Conservation (phyloP, 2,113 vertebrate species). For the Hyla sarda region DNA sequence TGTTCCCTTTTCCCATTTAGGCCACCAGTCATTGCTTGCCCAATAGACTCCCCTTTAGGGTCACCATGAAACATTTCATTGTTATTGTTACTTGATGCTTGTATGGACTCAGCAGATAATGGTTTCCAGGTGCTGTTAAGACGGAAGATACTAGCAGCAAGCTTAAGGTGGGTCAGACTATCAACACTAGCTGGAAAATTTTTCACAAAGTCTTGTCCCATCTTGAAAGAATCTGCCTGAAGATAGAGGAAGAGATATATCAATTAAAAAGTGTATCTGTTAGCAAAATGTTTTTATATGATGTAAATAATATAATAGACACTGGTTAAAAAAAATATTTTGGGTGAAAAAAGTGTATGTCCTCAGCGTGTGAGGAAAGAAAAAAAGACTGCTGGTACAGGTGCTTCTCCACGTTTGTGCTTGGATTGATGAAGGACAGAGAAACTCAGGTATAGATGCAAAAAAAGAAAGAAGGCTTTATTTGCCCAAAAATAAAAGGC, state of each 20-base stretch:
- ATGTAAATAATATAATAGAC: too few relatives aligned
- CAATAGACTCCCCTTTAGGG: conserved; percentile 68
- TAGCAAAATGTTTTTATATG: too few relatives aligned
- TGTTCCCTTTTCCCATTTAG: conserved; percentile 61
- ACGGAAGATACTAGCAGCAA: conserved; percentile 72
- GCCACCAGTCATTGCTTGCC: conserved; percentile 53
- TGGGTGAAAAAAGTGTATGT: too few relatives aligned
- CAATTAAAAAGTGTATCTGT: too few relatives aligned
- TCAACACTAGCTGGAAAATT: conserved; percentile 72
- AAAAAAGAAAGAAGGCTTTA: too few relatives aligned
- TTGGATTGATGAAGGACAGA: too few relatives aligned
- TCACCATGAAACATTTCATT: conserved; percentile 65
- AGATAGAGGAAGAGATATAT: conserved; percentile 28
- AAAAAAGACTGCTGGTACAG: too few relatives aligned
- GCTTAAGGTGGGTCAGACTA: conserved; percentile 70
- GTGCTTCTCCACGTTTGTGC: too few relatives aligned
- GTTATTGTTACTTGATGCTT: conserved; percentile 66
- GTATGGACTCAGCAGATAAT: conserved; percentile 62
- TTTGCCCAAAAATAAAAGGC: too few relatives aligned
- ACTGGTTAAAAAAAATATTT: too few relatives aligned
- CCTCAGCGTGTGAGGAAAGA: too few relatives aligned
- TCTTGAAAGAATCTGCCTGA: conserved; percentile 94
- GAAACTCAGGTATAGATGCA: too few relatives aligned
- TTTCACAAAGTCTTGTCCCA: conserved; percentile 84
- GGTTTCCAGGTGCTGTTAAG: conserved; percentile 64